Evolutionary conservation across 2,888 invertebrate species (phyloP).

Genomic region (Eilema depressum): DNA sequence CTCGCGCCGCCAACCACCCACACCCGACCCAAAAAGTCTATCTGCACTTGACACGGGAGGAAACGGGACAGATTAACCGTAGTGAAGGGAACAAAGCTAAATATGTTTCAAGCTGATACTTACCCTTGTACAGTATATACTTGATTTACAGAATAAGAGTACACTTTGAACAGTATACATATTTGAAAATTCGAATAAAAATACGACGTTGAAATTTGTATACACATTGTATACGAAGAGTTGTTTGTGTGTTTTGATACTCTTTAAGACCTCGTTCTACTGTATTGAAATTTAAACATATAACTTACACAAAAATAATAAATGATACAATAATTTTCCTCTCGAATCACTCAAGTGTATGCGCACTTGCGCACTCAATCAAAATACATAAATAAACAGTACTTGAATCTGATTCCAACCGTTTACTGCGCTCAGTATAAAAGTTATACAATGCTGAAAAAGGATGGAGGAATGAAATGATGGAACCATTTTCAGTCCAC

Average conservation of each 20-base stretch:
- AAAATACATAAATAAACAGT: constrained; percentile 15
- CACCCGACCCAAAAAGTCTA: constrained; percentile 85
- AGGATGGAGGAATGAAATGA: constrained; percentile 83
- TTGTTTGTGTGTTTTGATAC: background rate
- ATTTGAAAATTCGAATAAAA: background rate
- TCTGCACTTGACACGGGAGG: constrained; percentile 87
- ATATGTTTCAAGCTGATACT: constrained; percentile 86
- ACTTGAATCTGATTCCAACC: constrained; percentile 30
- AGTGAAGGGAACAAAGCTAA: constrained; percentile 87
- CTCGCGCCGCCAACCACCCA: constrained; percentile 50
- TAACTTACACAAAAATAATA: background rate
- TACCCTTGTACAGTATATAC: constrained; percentile 71
- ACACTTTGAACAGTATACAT: background rate
- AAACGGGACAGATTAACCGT: constrained; percentile 87
- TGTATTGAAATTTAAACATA: background rate
- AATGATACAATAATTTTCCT: constrained; percentile 5
- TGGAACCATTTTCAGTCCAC: constrained; percentile 84
- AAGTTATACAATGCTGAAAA: constrained; percentile 81
- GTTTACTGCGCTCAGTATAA: constrained; percentile 64
- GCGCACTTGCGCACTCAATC: constrained; percentile 17
- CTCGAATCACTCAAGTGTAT: background rate
- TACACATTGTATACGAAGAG: background rate
- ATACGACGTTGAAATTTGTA: background rate
- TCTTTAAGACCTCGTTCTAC: background rate
- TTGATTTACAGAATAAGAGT: constrained; percentile 59